Base-by-base conservation (phyloP, 1,140 invertebrate genomes). In the Zeugodacus cucurbitae region DNA sequence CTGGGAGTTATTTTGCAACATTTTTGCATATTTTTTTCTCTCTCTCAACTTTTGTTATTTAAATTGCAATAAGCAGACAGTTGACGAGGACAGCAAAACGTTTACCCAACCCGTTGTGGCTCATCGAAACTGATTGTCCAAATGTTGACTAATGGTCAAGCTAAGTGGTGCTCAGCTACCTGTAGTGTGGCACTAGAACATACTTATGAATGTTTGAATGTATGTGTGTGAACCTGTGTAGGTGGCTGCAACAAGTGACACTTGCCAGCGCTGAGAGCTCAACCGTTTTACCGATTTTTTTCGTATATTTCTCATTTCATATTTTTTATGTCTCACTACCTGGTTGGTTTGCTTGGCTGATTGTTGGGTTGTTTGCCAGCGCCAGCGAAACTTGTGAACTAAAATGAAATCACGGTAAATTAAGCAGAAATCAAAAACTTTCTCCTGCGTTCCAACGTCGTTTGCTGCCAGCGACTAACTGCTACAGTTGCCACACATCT, bases 341-440 rank as follows among this genome's bases (percentile, higher is more conserved):
- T 82, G 74, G 37, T 29, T 48, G 26, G 64, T 20, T 34, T 10
- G 64, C 32, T 20, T 34, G 8, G 64, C 32, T 29, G 32, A 34
- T 22, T 22, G 58, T n/a, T 10, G n/a, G 8, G 58, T 62, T 62
- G 58, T n/a, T 26, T 62, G 74, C 8, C 8, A 17, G 74, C 10
- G 26, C 22, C 41, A 82, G 8, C 41, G 22, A 82, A 82, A 82
- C 74, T 48, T 82, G 41, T 34, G n/a, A 82, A 82, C 74, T 82
- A 44, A 82, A 82, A 82, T 82, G 78, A 89, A 89, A 89, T 89
- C 88, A 88, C 64, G 87, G 17, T 88, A 89, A 89, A 89, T 89
- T 89, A 89, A 89, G 74, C 88, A 86, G 57, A 89, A 89, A 89
- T 89, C 78, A 85, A 58, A 88, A 88, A 88, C 88, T 87, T 88